Evolutionary conservation across 2,797 vertebrate genomes (phyloP).

Genomic region (Psittacula derbiana): DNA sequence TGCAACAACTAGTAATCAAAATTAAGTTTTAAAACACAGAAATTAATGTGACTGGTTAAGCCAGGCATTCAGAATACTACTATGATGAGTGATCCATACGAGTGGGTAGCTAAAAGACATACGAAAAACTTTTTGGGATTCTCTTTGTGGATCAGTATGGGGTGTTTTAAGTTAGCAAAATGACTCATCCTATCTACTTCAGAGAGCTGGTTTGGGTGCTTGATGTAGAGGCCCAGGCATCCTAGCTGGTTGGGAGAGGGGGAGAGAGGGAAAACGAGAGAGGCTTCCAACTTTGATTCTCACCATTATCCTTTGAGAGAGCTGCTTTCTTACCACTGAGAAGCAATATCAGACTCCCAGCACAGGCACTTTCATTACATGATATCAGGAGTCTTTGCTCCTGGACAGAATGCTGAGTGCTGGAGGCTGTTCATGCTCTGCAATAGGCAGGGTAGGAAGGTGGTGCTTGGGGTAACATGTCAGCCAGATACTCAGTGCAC

Average conservation of each 20-base stretch:
- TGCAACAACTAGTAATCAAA: neutral
- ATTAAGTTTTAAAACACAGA: neutral
- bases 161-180: slow-evolving; percentile 18
- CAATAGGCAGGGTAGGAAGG: neutral
- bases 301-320: neutral
- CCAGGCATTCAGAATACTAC: neutral
- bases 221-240: neutral
- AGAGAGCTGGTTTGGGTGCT: neutral
- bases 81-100: neutral
- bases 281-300: neutral
- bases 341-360: neutral
- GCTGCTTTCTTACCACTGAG: neutral
- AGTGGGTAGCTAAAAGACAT: slow-evolving; percentile 13
- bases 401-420: rapidly evolving
- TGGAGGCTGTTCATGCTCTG: neutral
- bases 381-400: neutral
- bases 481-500: neutral
- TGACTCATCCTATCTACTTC: slow-evolving; percentile 16
- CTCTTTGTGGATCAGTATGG: neutral
- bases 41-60: neutral
- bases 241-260: neutral
- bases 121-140: slow-evolving; percentile 23
- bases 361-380: neutral
- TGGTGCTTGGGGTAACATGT: neutral
- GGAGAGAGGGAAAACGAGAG: neutral